These are phyloP conservation scores for Motacilla alba DNA, from an alignment of 2,113 vertebrate genomes.

Conservation along the genomic window DNA sequence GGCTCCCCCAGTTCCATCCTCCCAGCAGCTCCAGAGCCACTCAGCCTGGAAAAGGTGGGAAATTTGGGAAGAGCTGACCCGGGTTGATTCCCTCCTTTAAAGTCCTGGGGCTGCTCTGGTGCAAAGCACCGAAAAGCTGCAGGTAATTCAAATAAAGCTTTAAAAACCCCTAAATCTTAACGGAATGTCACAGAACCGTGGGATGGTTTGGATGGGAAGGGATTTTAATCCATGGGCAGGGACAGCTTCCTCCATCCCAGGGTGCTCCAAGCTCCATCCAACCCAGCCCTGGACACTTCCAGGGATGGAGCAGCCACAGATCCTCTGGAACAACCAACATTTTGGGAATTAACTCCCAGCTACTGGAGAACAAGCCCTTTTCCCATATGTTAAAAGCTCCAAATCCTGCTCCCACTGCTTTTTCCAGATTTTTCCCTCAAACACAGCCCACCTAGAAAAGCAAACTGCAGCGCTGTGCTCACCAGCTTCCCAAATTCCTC, in stretches of 20 bases:
- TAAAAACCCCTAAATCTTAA: rapidly evolving
- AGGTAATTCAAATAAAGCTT: not conserved
- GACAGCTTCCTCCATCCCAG: rapidly evolving
- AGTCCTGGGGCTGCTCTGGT: not conserved
- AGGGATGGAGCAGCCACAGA: not conserved
- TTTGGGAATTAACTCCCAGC: not conserved
- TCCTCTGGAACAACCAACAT: not conserved
- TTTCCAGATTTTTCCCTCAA: rapidly evolving
- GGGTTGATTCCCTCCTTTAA: not conserved
- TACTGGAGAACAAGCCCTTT: rapidly evolving
- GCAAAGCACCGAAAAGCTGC: not conserved
- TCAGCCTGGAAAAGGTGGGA: not conserved
- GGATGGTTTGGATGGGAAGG: not conserved
- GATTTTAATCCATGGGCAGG: not conserved
- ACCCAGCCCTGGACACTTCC: not conserved
- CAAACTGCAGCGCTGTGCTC: rapidly evolving
- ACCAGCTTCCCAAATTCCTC: not conserved
- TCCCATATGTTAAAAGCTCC: rapidly evolving
- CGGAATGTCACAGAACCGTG: rapidly evolving
- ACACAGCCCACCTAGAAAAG: not conserved
- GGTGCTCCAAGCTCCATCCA: not conserved
- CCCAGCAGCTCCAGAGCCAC: not conserved
- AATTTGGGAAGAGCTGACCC: not conserved
- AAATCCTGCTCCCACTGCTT: not conserved
- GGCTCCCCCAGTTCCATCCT: rapidly evolving